Evolutionary conservation across 2,113 vertebrate species (phyloP), one percentile per base, ranked within the genome.

Genomic region (Gnathonemus longibarbis): DNA sequence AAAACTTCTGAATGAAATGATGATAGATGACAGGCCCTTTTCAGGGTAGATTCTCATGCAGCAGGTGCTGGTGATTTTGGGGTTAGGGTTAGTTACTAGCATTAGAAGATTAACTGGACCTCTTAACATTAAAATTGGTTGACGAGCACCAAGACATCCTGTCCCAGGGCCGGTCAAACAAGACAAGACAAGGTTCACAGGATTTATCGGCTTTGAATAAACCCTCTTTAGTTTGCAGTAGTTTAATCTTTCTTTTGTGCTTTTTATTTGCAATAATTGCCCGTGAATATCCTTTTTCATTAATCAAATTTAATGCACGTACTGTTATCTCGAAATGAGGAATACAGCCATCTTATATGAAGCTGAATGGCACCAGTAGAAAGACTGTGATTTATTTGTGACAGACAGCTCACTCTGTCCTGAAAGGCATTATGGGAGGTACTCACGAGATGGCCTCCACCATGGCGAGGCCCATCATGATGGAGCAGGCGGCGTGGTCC

Each of bases 401-500:
- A 17, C 70, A 39, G 70, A 9, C 74, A 1, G 74, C 74, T 80
- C 27, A 39, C 70, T 31, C 84, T 27, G 15, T 87, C 49, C 88
- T 50, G 17, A 70, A 70, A 70, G n/a, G 58, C 9, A 66, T 27
- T n/a, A 66, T 13, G 62, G 62, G 27, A 17, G 13, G 42, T 49
- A 92, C 98, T 97, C 91, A 99, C 98, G 97, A 98, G 91, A 98
- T 99, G 80, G 98, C 98, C 7, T 99, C 96, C 42, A 99, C 98
- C 98, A 99, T 99, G 9, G 97, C 96, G 0, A 99, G 94, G 11
- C 98, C 98, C 98, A 99, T 99, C 94, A 96, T 94, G 93, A 99
- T 99, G 90, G 97, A 98, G 94, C 98, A 98, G 85, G 95, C 97
- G 0, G 98, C 98, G 0, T 99, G 98, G 93, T 99, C 98, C 4